phyloP scores from a whole-genome alignment of 1,140 invertebrate genomes.

The Aphaenogaster rudis region DNA sequence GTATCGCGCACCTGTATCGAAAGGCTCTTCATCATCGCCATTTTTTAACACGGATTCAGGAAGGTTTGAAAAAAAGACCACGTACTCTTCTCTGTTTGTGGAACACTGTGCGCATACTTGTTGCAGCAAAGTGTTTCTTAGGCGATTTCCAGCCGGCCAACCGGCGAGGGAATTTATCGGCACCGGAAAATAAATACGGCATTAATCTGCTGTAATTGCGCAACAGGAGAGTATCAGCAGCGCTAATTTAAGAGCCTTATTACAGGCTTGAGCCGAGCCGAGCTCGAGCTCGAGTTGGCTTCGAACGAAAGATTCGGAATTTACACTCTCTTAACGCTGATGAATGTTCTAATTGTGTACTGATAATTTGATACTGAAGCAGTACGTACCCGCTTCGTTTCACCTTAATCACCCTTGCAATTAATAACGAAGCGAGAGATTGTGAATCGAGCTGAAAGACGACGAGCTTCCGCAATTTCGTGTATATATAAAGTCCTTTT shows the following conservation, averaged over 20 bases:
- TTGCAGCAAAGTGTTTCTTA: constrained; percentile 17
- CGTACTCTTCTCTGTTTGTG: background rate
- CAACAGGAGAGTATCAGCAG: constrained; percentile 43
- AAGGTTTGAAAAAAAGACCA: background rate
- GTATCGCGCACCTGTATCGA: background rate
- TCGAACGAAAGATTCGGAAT: constrained; percentile 36
- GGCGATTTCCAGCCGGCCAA: background rate
- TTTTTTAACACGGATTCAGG: background rate
- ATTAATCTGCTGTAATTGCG: constrained; percentile 57
- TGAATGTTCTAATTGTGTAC: constrained; percentile 51
- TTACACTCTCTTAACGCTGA: constrained; percentile 55
- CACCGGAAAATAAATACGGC: constrained; percentile 51
- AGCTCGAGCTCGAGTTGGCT: background rate
- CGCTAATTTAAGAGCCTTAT: constrained; percentile 49
- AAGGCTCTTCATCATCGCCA: background rate
- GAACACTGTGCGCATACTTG: constrained; percentile 4
- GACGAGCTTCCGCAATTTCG: background rate
- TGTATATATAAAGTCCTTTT: background rate
- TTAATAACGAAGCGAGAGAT: constrained; percentile 43
- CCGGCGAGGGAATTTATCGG: constrained; percentile 28
- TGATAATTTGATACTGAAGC: constrained; percentile 28
- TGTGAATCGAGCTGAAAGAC: background rate
- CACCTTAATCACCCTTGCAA: constrained; percentile 49
- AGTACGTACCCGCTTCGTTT: background rate
- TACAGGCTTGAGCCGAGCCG: constrained; percentile 18